Evolutionary conservation across 2,797 vertebrate genomes (phyloP).

Genomic region (Schizopygopsis malacanthus): DNA sequence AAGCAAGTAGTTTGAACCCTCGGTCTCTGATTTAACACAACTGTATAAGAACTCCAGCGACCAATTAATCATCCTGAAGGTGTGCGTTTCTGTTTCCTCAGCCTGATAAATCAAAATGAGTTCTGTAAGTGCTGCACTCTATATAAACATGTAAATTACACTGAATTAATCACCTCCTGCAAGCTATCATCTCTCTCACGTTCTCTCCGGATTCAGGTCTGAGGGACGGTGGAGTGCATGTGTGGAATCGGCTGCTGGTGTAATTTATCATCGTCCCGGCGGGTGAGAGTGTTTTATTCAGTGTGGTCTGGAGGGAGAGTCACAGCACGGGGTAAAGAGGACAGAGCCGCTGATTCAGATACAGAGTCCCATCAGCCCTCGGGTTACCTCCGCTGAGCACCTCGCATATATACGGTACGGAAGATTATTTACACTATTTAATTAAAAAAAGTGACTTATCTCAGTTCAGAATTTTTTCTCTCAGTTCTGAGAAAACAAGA

Average conservation of each 20-base stretch:
- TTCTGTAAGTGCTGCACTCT: not conserved
- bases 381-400: not conserved
- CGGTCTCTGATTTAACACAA: not conserved
- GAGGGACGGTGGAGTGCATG: not conserved
- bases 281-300: conserved; percentile 33
- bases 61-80: conserved; percentile 1
- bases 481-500: not conserved
- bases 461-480: not conserved
- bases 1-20: not conserved
- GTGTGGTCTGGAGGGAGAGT: conserved; percentile 23
- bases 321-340: conserved; percentile 39
- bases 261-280: conserved; percentile 26
- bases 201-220: not conserved
- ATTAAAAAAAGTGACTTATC: not conserved
- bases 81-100: not conserved
- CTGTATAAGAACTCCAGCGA: not conserved
- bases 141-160: conserved; percentile 30
- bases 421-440: not conserved
- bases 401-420: not conserved
- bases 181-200: not conserved
- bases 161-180: not conserved
- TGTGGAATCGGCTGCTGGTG: not conserved
- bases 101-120: not conserved
- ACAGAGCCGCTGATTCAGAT: conserved; percentile 40
- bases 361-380: not conserved